Base-by-base conservation (phyloP, 2,888 invertebrate genomes). In the Bombylius major region DNA sequence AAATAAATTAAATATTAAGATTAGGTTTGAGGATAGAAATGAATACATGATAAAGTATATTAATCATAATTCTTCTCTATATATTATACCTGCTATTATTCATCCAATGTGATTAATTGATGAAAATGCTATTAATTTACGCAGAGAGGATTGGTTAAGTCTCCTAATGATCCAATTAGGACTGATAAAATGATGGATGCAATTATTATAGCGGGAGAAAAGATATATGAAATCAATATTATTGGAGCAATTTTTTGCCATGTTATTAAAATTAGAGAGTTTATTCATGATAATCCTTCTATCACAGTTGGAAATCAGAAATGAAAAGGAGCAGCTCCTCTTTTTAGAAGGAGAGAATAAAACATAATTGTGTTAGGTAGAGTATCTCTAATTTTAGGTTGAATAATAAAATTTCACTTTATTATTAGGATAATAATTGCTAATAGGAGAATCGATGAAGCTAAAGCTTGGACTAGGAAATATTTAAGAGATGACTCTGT, bases 211-310 rank as follows among this genome's bases (percentile, higher is more conserved):
- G 71, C 69, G 64, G 68, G 69, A 68, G 73, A 70, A 65, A 70
- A 67, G 67, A 73, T 72, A 69, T 77, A 78, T 52, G 76, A 77
- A 49, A 79, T 63, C 65, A 81, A 62, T 69, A 79, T 75, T 74
- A 82, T 70, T 4, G 82, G 82, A 45, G 79, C 76, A 74, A 82
- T 77, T 80, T 82, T 82, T 81, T 82, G 82, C 76, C 80, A 81
- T 0, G 79, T 79, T 73, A 80, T 73, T 75, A 81, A 68, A 66
- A 81, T 71, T 65, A 80, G 69, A 59, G 72, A 68, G 71, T 79
- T 81, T 61, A 75, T 68, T 80, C 81, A 82, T 36, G 69, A 71
- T 75, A 81, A 63, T 4, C 79, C 79, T 75, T 79, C 79, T 63
- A 79, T 75, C 67, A 82, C 75, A 72, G 77, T 77, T 0, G 79